Base-by-base conservation (phyloP, 2,888 invertebrate species). In the Yponomeuta sedellus region DNA sequence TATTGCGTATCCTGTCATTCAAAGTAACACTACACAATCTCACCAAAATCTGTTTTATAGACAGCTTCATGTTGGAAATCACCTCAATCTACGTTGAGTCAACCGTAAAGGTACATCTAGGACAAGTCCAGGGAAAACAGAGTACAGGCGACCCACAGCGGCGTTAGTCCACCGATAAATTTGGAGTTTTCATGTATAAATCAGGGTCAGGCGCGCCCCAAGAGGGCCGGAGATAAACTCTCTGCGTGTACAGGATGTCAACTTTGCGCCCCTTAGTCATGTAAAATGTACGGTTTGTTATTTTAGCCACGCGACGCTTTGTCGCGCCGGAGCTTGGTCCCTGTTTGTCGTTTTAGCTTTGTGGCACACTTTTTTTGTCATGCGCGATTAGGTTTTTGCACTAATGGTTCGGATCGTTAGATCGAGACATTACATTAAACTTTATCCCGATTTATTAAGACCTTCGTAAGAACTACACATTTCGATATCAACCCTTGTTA, bases 131-230 rank as follows among this genome's bases (percentile, higher is more conserved):
- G 20, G 6, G 25, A 20, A 20, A 12, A 5, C 16, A 52, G 12
- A 16, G 61, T 12, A 34, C 61, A 25, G 25, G 12, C 16, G 34
- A 25, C 61, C 28, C 61, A 2, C 28, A 12, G 12, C 25, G 56
- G 22, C 52, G n/a, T 52, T 64, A 77, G 76, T 74, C 78, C 73
- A 76, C 78, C 80, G 77, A 82, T 86, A 86, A 83, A 86, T 87
- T 80, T 73, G 74, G 78, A 82, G 77, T 84, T 84, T 83, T 81
- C 78, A 82, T 81, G 78, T 83, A 85, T 87, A 87, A 87, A 87
- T 86, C 85, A 84, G 80, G 71, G 79, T 75, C 75, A 72, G 78
- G 77, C 77, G 73, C 74, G 78, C 76, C 78, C 80, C 80, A 77
- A 77, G 81, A 80, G 82, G 80, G 80, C 75, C 74, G 72, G 71